phyloP scores from a whole-genome alignment of 2,113 vertebrate genomes.

The Pluvialis apricaria region DNA sequence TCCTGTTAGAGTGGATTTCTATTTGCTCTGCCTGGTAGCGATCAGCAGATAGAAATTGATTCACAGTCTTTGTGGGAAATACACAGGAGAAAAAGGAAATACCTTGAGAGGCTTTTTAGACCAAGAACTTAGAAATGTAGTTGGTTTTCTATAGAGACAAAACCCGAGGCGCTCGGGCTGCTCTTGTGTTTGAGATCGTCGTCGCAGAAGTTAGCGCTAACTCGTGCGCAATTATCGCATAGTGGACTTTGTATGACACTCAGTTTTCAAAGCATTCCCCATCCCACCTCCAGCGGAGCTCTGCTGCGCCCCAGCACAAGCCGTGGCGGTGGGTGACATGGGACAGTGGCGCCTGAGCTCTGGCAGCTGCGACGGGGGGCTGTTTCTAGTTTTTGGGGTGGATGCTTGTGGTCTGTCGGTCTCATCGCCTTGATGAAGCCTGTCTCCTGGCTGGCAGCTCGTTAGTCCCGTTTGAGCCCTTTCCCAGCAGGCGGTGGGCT shows the following conservation, averaged over 20 bases:
- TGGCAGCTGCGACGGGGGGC: background rate
- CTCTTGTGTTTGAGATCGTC: background rate
- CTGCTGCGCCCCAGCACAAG: too few species aligned
- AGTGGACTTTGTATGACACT: background rate
- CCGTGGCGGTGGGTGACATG: background rate
- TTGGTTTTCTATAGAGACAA: background rate
- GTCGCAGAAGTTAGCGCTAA: background rate
- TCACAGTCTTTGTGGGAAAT: background rate
- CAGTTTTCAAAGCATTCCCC: background rate
- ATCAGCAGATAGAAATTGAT: background rate
- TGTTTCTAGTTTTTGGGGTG: background rate
- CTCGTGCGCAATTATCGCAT: rapidly evolving
- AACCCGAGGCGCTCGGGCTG: background rate
- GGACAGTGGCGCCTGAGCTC: background rate
- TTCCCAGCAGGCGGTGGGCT: background rate
- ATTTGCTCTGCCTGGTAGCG: background rate
- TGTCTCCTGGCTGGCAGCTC: background rate
- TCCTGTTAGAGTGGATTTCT: background rate
- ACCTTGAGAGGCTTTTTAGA: background rate
- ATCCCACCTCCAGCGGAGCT: too few species aligned
- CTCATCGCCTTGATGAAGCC: background rate
- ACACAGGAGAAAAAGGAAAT: background rate
- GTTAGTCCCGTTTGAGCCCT: background rate
- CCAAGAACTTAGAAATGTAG: background rate
- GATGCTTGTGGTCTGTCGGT: background rate